Evolutionary conservation across 2,888 invertebrate species (phyloP).

Genomic region (Synergus japonicus): DNA sequence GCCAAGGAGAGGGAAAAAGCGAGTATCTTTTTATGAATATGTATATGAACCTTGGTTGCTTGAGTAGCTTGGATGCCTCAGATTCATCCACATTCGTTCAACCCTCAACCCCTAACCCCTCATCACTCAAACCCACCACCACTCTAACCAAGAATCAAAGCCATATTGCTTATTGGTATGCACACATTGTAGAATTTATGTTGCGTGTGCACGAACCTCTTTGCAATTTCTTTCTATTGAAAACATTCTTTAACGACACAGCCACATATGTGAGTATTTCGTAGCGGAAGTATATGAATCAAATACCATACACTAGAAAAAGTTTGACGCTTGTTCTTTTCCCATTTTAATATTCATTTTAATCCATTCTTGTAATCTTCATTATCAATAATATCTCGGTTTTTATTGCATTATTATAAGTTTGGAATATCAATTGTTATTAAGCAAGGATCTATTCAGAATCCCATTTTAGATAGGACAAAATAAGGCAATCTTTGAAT

Average conservation of each 20-base stretch:
- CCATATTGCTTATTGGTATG: constrained; percentile 10
- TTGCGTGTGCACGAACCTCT: constrained; percentile 25
- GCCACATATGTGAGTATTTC: not conserved
- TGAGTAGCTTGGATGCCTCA: constrained; percentile 46
- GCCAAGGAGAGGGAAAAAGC: constrained; percentile 46
- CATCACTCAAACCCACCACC: not conserved
- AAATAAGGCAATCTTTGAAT: too few species aligned
- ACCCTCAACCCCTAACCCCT: not conserved
- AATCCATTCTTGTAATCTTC: too few species aligned
- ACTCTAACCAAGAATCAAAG: constrained; percentile 5
- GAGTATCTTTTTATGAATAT: constrained; percentile 69
- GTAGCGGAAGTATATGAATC: constrained; percentile 50
- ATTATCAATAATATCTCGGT: too few species aligned
- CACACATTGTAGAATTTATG: constrained; percentile 9
- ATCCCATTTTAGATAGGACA: too few species aligned
- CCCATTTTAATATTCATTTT: too few species aligned
- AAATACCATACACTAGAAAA: too few species aligned
- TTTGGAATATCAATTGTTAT: too few species aligned
- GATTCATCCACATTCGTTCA: not conserved
- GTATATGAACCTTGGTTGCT: constrained; percentile 60
- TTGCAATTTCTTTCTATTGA: constrained; percentile 4
- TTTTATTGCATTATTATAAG: too few species aligned
- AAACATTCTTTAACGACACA: constrained; percentile 9
- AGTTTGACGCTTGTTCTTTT: too few species aligned
- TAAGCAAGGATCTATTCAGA: too few species aligned